Conservation (phyloP, 2,797 vertebrate genomes). For the Allochrocebus solatus region DNA sequence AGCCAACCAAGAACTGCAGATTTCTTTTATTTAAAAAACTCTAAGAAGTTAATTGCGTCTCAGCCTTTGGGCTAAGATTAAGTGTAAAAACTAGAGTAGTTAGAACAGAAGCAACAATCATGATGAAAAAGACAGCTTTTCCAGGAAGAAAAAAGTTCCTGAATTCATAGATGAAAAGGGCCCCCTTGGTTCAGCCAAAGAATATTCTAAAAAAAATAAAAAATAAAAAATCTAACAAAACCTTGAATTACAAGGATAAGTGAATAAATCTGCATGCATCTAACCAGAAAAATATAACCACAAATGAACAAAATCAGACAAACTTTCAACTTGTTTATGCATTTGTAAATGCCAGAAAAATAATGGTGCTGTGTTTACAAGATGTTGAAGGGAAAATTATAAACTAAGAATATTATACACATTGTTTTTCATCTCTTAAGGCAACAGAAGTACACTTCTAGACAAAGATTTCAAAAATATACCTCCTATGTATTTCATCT, state of each 20-base stretch:
- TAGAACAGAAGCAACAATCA: neutral
- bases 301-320: constrained; percentile 9
- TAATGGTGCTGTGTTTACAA: neutral
- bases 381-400: neutral
- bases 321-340: constrained; percentile 31
- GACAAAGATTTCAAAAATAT: neutral
- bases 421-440: neutral
- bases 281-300: constrained; percentile 18
- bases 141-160: neutral
- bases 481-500: neutral
- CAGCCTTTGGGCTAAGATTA: neutral
- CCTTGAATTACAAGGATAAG: constrained; percentile 48
- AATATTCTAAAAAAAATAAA: neutral
- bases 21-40: neutral
- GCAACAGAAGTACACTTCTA: neutral
- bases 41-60: neutral
- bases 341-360: constrained; percentile 13
- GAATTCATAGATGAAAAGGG: constrained; percentile 13
- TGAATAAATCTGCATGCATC: neutral
- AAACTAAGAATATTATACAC: neutral
- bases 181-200: neutral
- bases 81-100: neutral
- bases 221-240: neutral
- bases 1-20: neutral
- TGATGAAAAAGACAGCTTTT: neutral